Evolutionary conservation across 2,113 vertebrate genomes (phyloP).

Genomic region (Ceyx cyanopectus): DNA sequence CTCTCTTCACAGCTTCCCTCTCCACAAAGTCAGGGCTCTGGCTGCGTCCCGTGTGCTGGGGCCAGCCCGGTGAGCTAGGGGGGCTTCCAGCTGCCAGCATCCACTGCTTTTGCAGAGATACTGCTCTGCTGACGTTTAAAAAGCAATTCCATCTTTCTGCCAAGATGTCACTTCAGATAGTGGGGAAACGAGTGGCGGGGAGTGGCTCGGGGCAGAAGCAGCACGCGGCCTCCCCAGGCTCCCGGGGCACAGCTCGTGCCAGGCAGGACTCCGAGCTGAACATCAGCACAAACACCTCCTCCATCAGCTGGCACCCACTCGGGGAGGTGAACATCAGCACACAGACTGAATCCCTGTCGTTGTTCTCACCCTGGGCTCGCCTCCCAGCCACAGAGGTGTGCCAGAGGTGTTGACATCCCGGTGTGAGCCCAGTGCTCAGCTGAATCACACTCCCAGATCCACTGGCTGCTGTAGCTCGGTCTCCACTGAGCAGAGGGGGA

Average conservation of each 20-base stretch:
- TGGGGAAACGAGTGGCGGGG: not conserved
- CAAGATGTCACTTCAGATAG: not conserved
- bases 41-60: not conserved
- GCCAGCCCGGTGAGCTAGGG: not conserved
- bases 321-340: no score
- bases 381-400: not conserved
- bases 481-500: not conserved
- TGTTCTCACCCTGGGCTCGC: not conserved
- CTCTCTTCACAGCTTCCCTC: constrained; percentile 1
- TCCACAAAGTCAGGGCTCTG: not conserved
- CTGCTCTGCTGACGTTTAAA: not conserved
- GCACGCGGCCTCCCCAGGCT: not conserved
- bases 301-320: not conserved
- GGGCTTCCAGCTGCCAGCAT: not conserved
- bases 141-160: constrained; percentile 26
- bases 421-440: not conserved
- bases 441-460: not conserved
- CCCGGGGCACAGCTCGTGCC: not conserved
- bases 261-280: not conserved
- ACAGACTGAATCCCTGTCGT: no score
- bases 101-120: not conserved
- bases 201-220: no score
- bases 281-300: not conserved
- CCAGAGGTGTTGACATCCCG: rapidly evolving
- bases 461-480: not conserved